Conservation (phyloP, 2,113 vertebrate species). For the Oenanthe oenanthe region DNA sequence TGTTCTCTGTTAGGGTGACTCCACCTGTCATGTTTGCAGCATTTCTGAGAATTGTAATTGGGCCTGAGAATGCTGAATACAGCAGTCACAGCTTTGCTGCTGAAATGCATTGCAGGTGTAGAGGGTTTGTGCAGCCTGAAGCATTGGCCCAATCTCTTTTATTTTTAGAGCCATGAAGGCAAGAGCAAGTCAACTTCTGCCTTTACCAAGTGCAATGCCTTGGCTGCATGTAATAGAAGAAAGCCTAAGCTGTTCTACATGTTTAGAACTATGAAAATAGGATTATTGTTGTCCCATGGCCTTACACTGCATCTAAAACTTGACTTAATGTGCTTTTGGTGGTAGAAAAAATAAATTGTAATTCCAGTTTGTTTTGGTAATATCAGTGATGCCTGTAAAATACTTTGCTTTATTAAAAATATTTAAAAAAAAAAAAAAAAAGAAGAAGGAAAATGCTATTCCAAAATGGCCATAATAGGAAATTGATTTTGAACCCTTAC, state of each 20-base stretch:
- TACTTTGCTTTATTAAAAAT: slow-evolving; percentile 57
- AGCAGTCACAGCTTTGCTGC: not conserved
- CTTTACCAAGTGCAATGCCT: not conserved
- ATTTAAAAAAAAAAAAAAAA: not conserved
- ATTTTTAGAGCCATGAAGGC: not conserved
- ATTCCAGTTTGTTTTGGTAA: slow-evolving; percentile 41
- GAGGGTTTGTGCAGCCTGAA: not conserved
- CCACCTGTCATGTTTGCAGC: not conserved
- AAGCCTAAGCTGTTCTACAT: not conserved
- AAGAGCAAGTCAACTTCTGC: not conserved
- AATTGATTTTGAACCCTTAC: not conserved
- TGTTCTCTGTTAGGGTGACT: not conserved
- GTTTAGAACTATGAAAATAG: slow-evolving; percentile 34
- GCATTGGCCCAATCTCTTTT: not conserved
- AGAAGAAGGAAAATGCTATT: not conserved
- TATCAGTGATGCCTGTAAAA: slow-evolving; percentile 40
- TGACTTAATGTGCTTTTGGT: slow-evolving; percentile 53
- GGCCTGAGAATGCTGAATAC: not conserved
- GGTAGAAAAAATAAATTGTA: slow-evolving; percentile 59
- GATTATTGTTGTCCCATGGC: slow-evolving; percentile 23
- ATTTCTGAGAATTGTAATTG: not conserved
- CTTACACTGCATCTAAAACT: not conserved
- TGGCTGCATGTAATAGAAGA: not conserved
- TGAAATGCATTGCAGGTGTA: not conserved
- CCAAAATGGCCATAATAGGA: not conserved